Evolutionary conservation across 2,113 vertebrate genomes (phyloP), one percentile per base, ranked within the genome.

Genomic region (Daboia siamensis): DNA sequence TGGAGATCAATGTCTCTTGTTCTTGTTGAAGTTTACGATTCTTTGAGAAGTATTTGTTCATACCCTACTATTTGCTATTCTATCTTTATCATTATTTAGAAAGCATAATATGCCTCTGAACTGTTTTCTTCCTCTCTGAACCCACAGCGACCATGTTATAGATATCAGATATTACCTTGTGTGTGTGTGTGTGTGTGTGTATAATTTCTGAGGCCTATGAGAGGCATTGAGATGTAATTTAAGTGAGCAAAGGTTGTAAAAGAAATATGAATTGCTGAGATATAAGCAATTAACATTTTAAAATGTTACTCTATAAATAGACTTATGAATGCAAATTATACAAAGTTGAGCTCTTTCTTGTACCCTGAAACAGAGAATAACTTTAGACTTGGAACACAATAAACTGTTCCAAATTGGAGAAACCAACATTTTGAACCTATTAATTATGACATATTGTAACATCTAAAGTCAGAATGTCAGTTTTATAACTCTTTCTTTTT

Each of bases 51-150:
- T 97, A 96, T 97, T 97, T 97, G 17, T 96, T 97, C 96, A 95
- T 95, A 96, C 96, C 96, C 94, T 91, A 97, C 94, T 92, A 94
- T 96, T 97, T 96, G 92, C 95, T 93, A 94, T 91, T 90, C 96
- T 95, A 95, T 95, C 93, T 95, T 96, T 97, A 97, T 95, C 96
- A 96, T 97, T 97, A 96, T 97, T 96, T 94, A 96, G 96, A 97
- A 97, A 96, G 97, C 97, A 97, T 97, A 97, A 97, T 97, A 97
- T 97, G 97, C 96, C 95, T 96, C 96, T 97, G 96, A 93, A 94
- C 96, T 97, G 95, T 96, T 96, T 95, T 51, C 48, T 51, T 95
- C 92, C 95, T 87, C 87, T 94, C 87, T 96, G 95, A 88, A 95
- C 92, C 90, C 93, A 91, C 95, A 93, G 92, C 92, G 90, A 93